phyloP scores from a whole-genome alignment of 35 echinoderm and acorn worm genomes.

The Diadema setosum region DNA sequence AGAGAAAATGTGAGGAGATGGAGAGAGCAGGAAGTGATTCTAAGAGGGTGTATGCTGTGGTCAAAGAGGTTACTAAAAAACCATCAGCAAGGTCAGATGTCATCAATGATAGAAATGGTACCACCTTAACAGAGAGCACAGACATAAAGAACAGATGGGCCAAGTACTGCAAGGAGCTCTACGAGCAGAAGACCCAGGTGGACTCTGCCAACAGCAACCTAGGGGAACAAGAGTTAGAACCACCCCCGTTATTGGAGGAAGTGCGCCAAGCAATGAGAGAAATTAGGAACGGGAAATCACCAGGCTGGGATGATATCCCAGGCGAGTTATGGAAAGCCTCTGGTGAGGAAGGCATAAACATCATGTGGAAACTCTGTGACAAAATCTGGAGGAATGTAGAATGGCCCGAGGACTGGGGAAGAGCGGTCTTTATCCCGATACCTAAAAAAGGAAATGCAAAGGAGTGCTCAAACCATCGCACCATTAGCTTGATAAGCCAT shows the following conservation, averaged over 20 bases:
- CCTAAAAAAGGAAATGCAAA: constrained; percentile 25
- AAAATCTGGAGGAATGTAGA: background rate
- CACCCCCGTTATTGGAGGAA: background rate
- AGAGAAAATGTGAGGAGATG: background rate
- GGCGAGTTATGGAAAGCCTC: background rate
- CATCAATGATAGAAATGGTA: no score
- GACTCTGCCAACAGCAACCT: background rate
- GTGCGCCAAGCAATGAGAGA: background rate
- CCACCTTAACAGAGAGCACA: no score
- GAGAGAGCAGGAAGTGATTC: no score
- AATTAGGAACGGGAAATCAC: no score
- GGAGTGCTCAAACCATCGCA: constrained; percentile 48
- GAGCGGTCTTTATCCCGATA: background rate
- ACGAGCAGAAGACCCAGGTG: no score
- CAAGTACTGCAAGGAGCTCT: no score
- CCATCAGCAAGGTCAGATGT: no score
- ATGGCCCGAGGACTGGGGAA: background rate
- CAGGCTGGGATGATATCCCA: no score
- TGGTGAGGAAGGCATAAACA: background rate
- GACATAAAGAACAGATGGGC: background rate
- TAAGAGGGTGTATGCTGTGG: no score
- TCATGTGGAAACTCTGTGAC: background rate
- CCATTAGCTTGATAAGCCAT: constrained; percentile 33
- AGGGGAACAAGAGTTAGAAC: background rate
- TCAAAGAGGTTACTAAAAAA: no score